Conservation (phyloP, 2,113 vertebrate species). For the Melanotaenia duboulayi region DNA sequence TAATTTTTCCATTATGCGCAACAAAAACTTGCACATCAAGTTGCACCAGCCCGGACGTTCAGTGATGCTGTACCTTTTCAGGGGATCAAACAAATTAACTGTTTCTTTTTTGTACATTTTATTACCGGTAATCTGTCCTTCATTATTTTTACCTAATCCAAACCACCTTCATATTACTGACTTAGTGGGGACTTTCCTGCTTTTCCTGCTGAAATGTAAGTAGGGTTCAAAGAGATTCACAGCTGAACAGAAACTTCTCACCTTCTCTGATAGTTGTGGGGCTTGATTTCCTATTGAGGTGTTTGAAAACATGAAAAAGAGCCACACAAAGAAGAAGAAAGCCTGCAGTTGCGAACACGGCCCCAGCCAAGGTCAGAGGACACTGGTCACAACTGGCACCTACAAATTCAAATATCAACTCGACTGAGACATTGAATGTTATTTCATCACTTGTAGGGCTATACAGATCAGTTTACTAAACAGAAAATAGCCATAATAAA, state of each 20-base stretch:
- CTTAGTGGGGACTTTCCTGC: no score
- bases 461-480: background rate
- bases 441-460: background rate
- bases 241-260: background rate
- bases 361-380: background rate
- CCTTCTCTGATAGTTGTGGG: background rate
- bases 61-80: no score
- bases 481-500: background rate
- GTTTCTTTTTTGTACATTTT: no score
- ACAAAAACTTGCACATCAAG: no score
- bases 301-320: constrained; percentile 6
- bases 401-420: constrained; percentile 13
- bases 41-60: no score
- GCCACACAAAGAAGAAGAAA: background rate
- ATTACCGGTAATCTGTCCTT: no score
- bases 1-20: no score
- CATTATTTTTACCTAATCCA: no score
- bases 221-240: background rate
- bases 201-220: no score
- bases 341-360: background rate
- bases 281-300: background rate
- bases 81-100: no score
- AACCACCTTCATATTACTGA: no score
- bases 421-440: rapidly evolving
- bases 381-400: background rate